These are phyloP conservation scores for Gasterosteus nipponicus DNA, from an alignment of 2,113 vertebrate genomes.

Conservation along the genomic window DNA sequence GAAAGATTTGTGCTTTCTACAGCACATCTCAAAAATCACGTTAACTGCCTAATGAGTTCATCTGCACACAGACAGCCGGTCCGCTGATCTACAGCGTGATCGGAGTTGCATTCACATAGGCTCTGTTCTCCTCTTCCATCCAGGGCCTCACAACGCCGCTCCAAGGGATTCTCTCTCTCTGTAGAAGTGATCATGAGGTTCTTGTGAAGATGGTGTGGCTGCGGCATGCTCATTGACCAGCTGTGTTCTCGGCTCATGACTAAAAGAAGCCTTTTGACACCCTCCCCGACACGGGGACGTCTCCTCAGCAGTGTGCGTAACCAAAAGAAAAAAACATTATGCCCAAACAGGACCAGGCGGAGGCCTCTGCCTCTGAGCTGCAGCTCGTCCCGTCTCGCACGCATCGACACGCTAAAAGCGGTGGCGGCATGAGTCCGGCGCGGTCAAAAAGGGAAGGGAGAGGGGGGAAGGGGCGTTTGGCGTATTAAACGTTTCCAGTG, in stretches of 20 bases:
- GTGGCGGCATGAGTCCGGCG: constrained; percentile 30
- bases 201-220: constrained; percentile 28
- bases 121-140: constrained; percentile 51
- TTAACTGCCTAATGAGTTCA: constrained; percentile 44
- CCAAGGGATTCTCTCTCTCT: constrained; percentile 53
- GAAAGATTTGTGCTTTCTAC: constrained; percentile 44
- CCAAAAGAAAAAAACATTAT: constrained; percentile 10
- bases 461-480: constrained; percentile 27
- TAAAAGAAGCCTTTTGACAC: constrained; percentile 17
- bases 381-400: constrained; percentile 29
- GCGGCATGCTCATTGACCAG: constrained; percentile 30
- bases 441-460: constrained; percentile 22
- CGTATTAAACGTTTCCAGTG: constrained; percentile 42
- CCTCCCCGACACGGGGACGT: not conserved
- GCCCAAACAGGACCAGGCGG: not conserved
- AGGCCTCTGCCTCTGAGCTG: not conserved
- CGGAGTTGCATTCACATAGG: constrained; percentile 61
- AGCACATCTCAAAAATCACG: constrained; percentile 42
- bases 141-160: constrained; percentile 26
- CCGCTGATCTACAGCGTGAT: constrained; percentile 44
- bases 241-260: constrained; percentile 29
- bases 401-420: constrained; percentile 40
- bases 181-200: constrained; percentile 32
- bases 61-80: constrained; percentile 22
- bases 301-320: not conserved